Base-by-base conservation (phyloP, 2,797 vertebrate genomes). In the Cebuella pygmaea region DNA sequence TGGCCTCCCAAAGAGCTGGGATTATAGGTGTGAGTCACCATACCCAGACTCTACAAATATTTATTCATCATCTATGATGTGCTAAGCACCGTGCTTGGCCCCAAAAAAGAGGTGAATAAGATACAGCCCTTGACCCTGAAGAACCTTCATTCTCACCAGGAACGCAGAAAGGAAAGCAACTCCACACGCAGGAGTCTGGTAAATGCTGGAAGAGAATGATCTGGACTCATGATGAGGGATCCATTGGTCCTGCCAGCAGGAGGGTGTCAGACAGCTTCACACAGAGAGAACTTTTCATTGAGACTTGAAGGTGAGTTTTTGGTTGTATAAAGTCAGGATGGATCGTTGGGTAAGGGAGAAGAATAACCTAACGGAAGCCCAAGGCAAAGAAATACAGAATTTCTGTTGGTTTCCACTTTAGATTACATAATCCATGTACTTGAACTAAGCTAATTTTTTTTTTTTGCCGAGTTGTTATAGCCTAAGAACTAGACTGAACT, bases 401-500 rank as follows among this genome's bases (percentile, higher is more conserved):
- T 67, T 75, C 46, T 11, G 4, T 22, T 82, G 2, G 6, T 88
- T 74, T 41, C 27, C 52, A 14, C 36, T 41, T n/a, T 24, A 27
- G 39, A 30, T 30, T 67, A 33, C 6, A 5, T 26, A 72, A 36
- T 70, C 33, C 11, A 20, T 11, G 39, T 14, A 44, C 67, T 59
- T 39, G 17, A 61, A 30, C 4, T 41, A 61, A 93, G 39, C 86
- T 44, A 33, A 11, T 46, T 48, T 48, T 48, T 80, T 86, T 64
- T 52, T 74, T 67, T 64, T 55, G 57, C 33, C n/a, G 75, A 20
- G 7, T 12, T 57, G 67, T 44, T 36, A 41, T n/a, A 81, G 27
- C 59, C 75, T 61, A 19, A 79, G 59, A 88, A 82, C n/a, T 5
- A 52, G 41, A 85, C 15, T 64, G 81, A 95, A 57, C 55, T 59